Evolutionary conservation across 2,888 invertebrate genomes (phyloP).

Genomic region (Serrognathus titanus): DNA sequence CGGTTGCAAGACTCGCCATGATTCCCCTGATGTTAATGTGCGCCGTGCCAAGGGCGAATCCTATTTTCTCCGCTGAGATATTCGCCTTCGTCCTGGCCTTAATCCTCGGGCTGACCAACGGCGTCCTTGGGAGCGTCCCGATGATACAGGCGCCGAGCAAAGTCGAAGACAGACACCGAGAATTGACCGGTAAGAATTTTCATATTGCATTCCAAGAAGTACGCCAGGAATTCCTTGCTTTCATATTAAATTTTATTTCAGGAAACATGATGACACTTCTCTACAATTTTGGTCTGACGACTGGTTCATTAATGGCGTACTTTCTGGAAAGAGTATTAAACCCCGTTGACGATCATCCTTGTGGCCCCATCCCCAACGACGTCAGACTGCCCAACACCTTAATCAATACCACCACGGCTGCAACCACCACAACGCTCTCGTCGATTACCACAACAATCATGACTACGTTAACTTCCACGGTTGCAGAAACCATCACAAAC

Average conservation of each 20-base stretch:
- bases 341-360: conserved; percentile 38
- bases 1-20: conserved; percentile 67
- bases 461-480: not conserved
- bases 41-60: conserved; percentile 72
- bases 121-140: conserved; percentile 85
- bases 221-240: not conserved
- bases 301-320: conserved; percentile 82
- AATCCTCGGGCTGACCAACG: conserved; percentile 78
- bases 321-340: conserved; percentile 55
- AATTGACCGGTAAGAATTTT: conserved; percentile 69
- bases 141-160: conserved; percentile 89
- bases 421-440: not conserved
- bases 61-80: conserved; percentile 67
- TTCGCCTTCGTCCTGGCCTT: conserved; percentile 66
- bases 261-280: conserved; percentile 92
- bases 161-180: conserved; percentile 80
- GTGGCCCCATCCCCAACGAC: conserved; percentile 20
- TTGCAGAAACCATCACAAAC: not conserved
- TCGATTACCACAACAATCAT: not conserved
- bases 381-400: not conserved
- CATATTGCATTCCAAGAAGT: not conserved
- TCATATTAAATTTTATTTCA: conserved; percentile 41
- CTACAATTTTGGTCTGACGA: conserved; percentile 82
- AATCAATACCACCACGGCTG: not conserved
- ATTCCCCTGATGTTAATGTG: conserved; percentile 81